Percentiles rank a stretch among this genome's conserved stretches.
Conservation (phyloP, 2,113 vertebrate species). For the Progne subis region DNA sequence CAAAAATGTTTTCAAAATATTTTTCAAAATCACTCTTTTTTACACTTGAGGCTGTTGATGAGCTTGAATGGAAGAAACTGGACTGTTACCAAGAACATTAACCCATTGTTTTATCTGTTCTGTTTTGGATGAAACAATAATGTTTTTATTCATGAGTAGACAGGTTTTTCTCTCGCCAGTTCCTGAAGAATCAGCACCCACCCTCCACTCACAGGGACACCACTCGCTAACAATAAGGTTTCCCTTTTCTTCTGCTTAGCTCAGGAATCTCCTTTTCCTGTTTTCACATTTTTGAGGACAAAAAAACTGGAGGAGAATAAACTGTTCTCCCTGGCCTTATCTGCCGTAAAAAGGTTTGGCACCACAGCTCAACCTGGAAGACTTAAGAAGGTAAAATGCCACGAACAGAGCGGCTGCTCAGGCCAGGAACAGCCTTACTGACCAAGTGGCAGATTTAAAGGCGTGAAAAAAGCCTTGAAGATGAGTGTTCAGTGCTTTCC, state of each 20-base stretch:
- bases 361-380: background rate
- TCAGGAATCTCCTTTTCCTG: constrained; percentile 24
- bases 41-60: background rate
- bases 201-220: background rate
- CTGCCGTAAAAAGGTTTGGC: background rate
- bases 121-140: background rate
- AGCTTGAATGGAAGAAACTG: background rate
- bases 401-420: fast-evolving
- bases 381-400: background rate
- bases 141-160: background rate
- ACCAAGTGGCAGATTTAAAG: background rate
- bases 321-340: background rate
- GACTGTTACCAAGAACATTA: background rate
- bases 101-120: background rate
- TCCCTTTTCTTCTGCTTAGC: constrained; percentile 13
- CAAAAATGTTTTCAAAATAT: background rate
- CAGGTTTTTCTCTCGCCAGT: background rate
- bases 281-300: constrained; percentile 1
- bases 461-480: background rate
- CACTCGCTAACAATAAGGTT: background rate
- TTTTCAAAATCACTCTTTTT: background rate
- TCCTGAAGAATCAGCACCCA: background rate
- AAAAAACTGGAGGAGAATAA: background rate
- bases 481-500: background rate
- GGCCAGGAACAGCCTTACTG: background rate